Conservation (phyloP, 37 sponge, comb jelly and placozoan species). For the Spongilla lacustris region DNA sequence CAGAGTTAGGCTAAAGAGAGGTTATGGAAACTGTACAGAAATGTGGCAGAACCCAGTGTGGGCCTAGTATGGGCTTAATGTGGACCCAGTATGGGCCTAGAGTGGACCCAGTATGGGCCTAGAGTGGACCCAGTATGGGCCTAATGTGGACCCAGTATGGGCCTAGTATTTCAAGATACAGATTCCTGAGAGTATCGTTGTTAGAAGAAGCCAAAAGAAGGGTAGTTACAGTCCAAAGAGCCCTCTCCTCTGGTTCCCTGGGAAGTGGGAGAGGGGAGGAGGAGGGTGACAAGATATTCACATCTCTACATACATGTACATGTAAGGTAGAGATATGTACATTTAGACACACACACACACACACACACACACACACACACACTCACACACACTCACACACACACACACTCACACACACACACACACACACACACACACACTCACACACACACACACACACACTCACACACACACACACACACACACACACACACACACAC, state of each 20-base stretch:
- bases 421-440: too few species aligned
- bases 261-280: not conserved
- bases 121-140: not conserved
- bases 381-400: too few species aligned
- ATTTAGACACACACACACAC: too few species aligned
- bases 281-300: too few species aligned
- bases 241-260: slow-evolving; percentile 56
- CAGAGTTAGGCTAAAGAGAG: not conserved
- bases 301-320: too few species aligned
- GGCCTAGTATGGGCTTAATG: not conserved
- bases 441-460: too few species aligned
- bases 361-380: too few species aligned
- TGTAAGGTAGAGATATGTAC: too few species aligned
- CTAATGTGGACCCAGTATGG: not conserved
- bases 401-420: too few species aligned
- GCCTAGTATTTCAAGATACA: slow-evolving; percentile 5
- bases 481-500: too few species aligned
- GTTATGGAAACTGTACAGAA: not conserved
- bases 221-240: slow-evolving; percentile 48
- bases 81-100: not conserved
- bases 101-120: too few species aligned
- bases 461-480: too few species aligned
- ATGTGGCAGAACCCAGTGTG: not conserved
- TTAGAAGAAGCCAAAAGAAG: slow-evolving; percentile 42
- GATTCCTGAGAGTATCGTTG: slow-evolving; percentile 3